Percentiles rank a stretch among this genome's conserved stretches.
Evolutionary conservation across 2,113 vertebrate genomes (phyloP).

Genomic region (Melanotaenia duboulayi): DNA sequence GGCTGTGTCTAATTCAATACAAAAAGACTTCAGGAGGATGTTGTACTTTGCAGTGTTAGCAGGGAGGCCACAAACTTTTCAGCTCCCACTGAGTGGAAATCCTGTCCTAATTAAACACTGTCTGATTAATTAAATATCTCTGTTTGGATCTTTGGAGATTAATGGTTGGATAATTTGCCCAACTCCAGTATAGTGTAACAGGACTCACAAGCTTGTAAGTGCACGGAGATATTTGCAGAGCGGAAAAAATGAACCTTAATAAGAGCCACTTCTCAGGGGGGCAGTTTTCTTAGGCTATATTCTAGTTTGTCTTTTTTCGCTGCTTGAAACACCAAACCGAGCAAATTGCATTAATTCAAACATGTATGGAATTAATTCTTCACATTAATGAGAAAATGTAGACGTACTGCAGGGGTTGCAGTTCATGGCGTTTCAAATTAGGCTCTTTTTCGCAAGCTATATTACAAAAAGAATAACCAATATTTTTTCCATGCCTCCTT

Average conservation of each 20-base stretch:
- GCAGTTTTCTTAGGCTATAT: no score
- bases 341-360: no score
- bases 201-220: background rate
- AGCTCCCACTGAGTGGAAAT: conserved; percentile 4
- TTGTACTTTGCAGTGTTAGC: background rate
- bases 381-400: no score
- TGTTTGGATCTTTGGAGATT: background rate
- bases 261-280: no score
- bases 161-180: background rate
- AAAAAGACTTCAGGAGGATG: conserved; percentile 36
- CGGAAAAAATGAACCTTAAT: no score
- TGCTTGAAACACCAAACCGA: no score
- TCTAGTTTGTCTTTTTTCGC: no score
- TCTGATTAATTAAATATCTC: conserved; percentile 8
- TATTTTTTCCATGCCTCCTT: background rate
- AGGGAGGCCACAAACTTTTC: background rate
- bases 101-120: conserved; percentile 31
- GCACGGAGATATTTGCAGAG: no score
- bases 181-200: background rate
- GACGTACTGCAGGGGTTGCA: background rate
- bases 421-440: conserved; percentile 14
- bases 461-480: background rate
- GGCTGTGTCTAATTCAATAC: conserved; percentile 42
- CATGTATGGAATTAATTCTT: no score
- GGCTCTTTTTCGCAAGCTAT: background rate